These are phyloP conservation scores for Halotydeus destructor DNA, from an alignment of 1,140 invertebrate species.

Conservation along the genomic window DNA sequence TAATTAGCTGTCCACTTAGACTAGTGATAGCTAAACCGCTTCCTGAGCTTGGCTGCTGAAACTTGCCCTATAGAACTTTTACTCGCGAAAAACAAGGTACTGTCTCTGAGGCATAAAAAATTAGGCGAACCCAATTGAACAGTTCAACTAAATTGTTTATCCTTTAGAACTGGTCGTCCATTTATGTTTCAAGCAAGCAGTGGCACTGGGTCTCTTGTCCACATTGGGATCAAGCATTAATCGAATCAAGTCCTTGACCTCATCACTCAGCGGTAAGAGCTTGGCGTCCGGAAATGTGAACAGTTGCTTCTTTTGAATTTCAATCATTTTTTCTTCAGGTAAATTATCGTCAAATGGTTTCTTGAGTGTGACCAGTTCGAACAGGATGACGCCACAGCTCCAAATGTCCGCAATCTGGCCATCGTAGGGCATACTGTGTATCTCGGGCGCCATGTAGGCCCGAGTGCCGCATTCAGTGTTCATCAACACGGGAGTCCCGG, in stretches of 20 bases:
- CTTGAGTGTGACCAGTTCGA: constrained; percentile 19
- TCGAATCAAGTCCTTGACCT: constrained; percentile 45
- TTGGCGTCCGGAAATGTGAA: neutral
- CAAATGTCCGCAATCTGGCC: constrained; percentile 12
- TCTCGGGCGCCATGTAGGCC: constrained; percentile 21
- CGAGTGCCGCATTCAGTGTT: constrained; percentile 17
- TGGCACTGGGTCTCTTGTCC: constrained; percentile 42
- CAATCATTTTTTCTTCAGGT: constrained; percentile 1
- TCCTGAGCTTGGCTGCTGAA: too few relatives aligned
- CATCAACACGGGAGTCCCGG: neutral
- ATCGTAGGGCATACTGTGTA: constrained; percentile 14
- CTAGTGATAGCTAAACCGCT: too few relatives aligned
- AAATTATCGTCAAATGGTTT: constrained; percentile 24
- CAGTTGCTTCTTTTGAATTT: constrained; percentile 2
- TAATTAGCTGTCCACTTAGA: too few relatives aligned
- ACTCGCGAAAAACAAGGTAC: too few relatives aligned
- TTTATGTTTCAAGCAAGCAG: constrained; percentile 20
- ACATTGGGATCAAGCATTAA: constrained; percentile 56
- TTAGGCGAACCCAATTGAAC: too few relatives aligned
- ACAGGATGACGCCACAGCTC: constrained; percentile 20
- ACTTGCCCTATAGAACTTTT: too few relatives aligned
- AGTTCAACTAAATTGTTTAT: too few relatives aligned
- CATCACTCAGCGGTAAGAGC: neutral
- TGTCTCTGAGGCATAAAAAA: too few relatives aligned
- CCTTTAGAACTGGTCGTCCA: too few relatives aligned